Evolutionary conservation across 2,113 vertebrate species (phyloP), one percentile per base, ranked within the genome.

Genomic region (Eptesicus fuscus): DNA sequence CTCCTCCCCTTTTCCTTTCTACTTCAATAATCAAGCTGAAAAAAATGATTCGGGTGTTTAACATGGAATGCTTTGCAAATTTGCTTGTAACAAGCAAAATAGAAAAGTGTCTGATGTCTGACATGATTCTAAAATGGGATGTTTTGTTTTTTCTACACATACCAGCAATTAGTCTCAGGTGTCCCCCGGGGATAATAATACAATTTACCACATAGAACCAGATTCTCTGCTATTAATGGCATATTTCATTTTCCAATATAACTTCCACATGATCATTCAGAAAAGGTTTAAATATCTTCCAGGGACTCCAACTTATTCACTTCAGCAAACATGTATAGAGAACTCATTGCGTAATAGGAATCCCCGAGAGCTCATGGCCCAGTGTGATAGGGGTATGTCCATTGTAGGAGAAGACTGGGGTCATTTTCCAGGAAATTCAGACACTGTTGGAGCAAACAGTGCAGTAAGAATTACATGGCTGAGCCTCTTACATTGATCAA

Each of bases 51-150:
- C 59, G 6, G 0, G 16, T 86, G 18, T 53, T 79, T 73, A 86
- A 73, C 18, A 61, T 18, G n/a, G 42, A 28, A 94, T 37, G 44
- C 12, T 35, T 76, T 65, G 18, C 71, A 71, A 37, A 80, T 79
- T 13, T 47, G 7, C 47, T 77, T 61, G 14, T 20, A 47, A 84
- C 3, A 30, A 42, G 65, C 13, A 80, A 79, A 89, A 79, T 2
- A 76, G 17, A 70, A 91, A 86, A 83, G 40, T 84, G 17, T 83
- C 61, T 70, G 83, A 93, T 22, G 18, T 73, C 76, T 89, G 84
- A 73, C n/a, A 83, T 71, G 37, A 94, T 91, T 80, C 91, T 90
- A 67, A 91, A 91, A 76, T 85, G 49, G 6, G 17, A 93, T 2
- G 12, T 89, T 95, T 44, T 61, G 25, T 82, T 67, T 95, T 53